phyloP scores from a whole-genome alignment of 2,113 vertebrate genomes.

The Ellobius talpinus region DNA sequence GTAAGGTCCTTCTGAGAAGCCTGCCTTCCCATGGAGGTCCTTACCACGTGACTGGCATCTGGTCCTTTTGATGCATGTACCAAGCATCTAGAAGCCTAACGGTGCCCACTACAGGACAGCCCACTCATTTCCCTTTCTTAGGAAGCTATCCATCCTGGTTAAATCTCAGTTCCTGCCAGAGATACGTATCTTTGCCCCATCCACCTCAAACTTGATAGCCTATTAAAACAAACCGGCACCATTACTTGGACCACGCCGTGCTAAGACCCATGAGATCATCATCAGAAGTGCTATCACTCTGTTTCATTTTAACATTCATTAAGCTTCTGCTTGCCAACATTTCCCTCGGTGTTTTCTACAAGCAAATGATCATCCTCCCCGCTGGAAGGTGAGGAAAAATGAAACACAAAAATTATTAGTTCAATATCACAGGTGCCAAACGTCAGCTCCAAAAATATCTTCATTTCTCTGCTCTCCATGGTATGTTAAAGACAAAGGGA shows the following conservation, averaged over 20 bases:
- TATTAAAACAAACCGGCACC: slow-evolving; percentile 2
- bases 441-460: background rate
- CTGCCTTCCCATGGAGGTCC: background rate
- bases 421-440: slow-evolving; percentile 61
- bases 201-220: background rate
- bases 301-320: slow-evolving; percentile 38
- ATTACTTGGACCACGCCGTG: background rate
- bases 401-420: slow-evolving; percentile 35
- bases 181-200: background rate
- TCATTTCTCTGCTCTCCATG: background rate
- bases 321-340: slow-evolving; percentile 28
- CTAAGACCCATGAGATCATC: background rate
- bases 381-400: slow-evolving; percentile 23
- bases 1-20: background rate
- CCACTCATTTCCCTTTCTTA: background rate
- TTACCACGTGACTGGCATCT: background rate
- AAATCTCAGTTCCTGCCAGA: background rate
- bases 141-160: background rate
- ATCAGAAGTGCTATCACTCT: background rate
- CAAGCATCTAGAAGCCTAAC: background rate
- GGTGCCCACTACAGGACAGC: background rate
- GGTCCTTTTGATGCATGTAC: background rate
- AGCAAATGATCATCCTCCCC: background rate
- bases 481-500: slow-evolving; percentile 4
- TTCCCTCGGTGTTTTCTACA: background rate